These are phyloP conservation scores for Eristalis intricaria DNA, from an alignment of 2,888 invertebrate species.

Conservation along the genomic window DNA sequence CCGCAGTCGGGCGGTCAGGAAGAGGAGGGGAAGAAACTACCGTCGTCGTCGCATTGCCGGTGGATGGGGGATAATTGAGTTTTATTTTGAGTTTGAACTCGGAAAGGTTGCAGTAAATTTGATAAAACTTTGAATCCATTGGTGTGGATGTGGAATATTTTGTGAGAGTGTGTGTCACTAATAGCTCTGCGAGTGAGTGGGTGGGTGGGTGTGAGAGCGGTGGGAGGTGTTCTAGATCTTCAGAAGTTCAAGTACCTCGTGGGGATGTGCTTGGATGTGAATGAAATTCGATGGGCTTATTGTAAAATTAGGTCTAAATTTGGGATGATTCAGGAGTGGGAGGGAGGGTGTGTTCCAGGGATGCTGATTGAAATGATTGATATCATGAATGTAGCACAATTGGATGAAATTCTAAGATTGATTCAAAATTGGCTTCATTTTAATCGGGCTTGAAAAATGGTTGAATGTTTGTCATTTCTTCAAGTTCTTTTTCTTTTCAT, in stretches of 20 bases:
- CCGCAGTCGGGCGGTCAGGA: neutral
- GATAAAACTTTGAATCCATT: constrained; percentile 7
- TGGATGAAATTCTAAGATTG: too few relatives aligned
- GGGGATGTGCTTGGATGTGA: neutral
- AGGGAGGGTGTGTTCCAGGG: too few relatives aligned
- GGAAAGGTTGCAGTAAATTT: constrained; percentile 47
- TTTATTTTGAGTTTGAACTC: constrained; percentile 44
- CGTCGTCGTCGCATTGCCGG: neutral
- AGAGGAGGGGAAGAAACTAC: neutral
- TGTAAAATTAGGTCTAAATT: too few relatives aligned
- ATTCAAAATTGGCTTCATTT: too few relatives aligned
- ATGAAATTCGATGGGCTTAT: neutral
- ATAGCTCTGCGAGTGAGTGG: neutral
- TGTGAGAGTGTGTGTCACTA: neutral
- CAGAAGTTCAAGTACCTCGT: neutral
- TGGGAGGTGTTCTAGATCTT: neutral
- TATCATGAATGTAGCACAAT: too few relatives aligned
- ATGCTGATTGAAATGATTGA: too few relatives aligned
- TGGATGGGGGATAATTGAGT: constrained; percentile 22
- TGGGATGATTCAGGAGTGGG: too few relatives aligned
- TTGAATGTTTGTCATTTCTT: too few relatives aligned
- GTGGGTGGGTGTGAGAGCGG: neutral
- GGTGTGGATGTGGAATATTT: neutral
- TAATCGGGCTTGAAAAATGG: too few relatives aligned
- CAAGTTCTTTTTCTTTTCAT: too few relatives aligned